A percentile compares a stretch with the other conserved stretches of the same genome.
phyloP scores from a whole-genome alignment of 2,888 invertebrate genomes.

The Erebia palarica region DNA sequence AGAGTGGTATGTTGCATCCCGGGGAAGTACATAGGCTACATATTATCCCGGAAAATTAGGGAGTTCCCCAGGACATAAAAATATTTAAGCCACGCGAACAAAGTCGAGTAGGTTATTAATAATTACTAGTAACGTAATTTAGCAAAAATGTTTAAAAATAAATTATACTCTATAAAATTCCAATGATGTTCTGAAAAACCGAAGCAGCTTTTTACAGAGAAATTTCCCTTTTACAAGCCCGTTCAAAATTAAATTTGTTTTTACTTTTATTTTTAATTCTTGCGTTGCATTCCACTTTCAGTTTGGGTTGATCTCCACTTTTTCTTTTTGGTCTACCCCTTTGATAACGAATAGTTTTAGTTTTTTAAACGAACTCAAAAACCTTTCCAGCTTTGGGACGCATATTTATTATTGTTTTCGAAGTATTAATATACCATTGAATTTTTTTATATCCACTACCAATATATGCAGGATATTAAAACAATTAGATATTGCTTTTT shows the following conservation, averaged over 20 bases:
- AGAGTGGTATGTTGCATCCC: no score
- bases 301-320: not conserved
- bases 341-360: constrained; percentile 4
- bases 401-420: not conserved
- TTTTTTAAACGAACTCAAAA: not conserved
- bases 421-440: no score
- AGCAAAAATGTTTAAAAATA: not conserved
- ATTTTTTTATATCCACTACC: no score
- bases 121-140: no score
- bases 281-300: constrained; percentile 5
- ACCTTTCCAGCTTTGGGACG: not conserved
- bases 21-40: no score
- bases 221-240: constrained; percentile 1
- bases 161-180: not conserved
- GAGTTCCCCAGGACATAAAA: no score
- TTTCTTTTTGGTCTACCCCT: not conserved
- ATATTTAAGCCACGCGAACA: no score
- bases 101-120: no score
- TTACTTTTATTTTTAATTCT: constrained; percentile 6
- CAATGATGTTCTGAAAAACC: not conserved
- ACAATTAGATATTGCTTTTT: not conserved
- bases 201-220: not conserved
- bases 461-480: no score
- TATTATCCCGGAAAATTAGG: no score
- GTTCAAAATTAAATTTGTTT: constrained; percentile 3